Conservation (phyloP, 1,140 invertebrate genomes). For the Lepidurus packardi region DNA sequence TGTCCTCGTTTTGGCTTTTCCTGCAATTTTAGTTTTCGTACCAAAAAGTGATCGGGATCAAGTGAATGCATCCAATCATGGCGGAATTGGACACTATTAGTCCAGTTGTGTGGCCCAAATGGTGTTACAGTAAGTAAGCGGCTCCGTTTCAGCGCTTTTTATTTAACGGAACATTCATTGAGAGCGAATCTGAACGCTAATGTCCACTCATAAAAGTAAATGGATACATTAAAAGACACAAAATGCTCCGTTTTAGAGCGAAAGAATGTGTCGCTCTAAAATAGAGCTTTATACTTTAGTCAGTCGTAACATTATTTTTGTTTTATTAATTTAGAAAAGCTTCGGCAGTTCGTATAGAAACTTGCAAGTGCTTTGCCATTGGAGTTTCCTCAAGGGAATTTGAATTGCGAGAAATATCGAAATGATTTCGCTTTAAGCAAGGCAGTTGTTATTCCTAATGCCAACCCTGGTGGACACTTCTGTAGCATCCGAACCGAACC, state of each 20-base stretch:
- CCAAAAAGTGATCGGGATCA: neutral
- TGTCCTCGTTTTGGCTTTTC: too few species aligned
- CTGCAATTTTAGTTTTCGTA: neutral
- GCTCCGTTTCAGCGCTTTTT: neutral
- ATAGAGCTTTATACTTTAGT: neutral
- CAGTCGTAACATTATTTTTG: neutral
- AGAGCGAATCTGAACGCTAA: too few species aligned
- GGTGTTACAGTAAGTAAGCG: slow-evolving; percentile 34
- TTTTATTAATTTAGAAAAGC: neutral
- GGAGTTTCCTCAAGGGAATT: too few species aligned
- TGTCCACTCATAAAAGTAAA: neutral
- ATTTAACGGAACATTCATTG: too few species aligned
- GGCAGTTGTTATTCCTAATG: too few species aligned
- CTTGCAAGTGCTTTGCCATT: too few species aligned
- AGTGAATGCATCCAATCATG: slow-evolving; percentile 27
- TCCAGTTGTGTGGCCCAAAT: slow-evolving; percentile 34
- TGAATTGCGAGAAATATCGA: too few species aligned
- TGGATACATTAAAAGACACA: too few species aligned
- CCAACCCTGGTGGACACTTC: too few species aligned
- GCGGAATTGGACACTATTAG: slow-evolving; percentile 30
- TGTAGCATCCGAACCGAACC: too few species aligned
- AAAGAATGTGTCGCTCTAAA: neutral
- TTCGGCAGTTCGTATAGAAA: too few species aligned
- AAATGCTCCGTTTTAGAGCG: neutral
- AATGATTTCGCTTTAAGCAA: too few species aligned